A percentile compares a stretch with the other conserved stretches of the same genome.
These are phyloP conservation scores for Protonemura montana DNA, from an alignment of 2,888 invertebrate species.

Conservation along the genomic window DNA sequence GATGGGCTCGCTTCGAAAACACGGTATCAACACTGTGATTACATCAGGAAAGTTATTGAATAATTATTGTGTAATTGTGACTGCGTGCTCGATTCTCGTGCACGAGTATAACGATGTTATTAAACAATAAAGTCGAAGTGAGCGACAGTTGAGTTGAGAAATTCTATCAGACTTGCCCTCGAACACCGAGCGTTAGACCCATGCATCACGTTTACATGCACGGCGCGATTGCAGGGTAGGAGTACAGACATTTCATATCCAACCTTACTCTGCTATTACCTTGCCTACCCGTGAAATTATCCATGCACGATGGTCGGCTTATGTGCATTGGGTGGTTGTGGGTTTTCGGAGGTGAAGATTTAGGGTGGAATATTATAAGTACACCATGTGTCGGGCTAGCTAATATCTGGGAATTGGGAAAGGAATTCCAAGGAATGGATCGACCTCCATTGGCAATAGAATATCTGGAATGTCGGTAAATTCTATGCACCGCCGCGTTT, in stretches of 20 bases:
- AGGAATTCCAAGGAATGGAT: neutral
- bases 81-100: conserved; percentile 16
- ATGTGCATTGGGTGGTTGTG: neutral
- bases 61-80: conserved; percentile 35
- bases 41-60: conserved; percentile 34
- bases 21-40: conserved; percentile 14
- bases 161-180: neutral
- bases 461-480: neutral
- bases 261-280: conserved; percentile 27
- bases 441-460: neutral
- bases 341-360: neutral
- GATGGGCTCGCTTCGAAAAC: neutral
- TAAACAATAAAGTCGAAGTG: neutral
- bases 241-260: neutral
- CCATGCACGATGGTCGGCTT: neutral
- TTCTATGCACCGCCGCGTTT: neutral
- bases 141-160: neutral
- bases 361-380: neutral
- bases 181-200: conserved; percentile 2
- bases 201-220: conserved; percentile 24
- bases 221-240: conserved; percentile 33
- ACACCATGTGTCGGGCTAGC: neutral
- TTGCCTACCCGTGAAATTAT: neutral
- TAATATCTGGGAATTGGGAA: neutral
- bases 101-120: neutral